Evolutionary conservation across 2,113 vertebrate species (phyloP).

Genomic region (Australoheros scitulus): DNA sequence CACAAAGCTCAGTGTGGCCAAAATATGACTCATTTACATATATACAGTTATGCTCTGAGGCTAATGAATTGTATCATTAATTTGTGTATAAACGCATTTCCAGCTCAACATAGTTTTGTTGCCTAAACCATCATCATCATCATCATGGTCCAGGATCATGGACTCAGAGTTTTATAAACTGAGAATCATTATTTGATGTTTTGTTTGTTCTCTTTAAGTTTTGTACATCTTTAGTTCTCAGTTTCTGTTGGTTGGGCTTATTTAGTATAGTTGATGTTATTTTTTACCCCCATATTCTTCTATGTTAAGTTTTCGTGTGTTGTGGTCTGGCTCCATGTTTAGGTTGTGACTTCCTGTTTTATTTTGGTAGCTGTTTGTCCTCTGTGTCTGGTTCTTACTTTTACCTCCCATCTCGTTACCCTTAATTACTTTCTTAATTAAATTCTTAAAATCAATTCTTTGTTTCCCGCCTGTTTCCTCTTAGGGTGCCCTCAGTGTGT

Average conservation of each 20-base stretch:
- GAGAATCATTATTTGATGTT: neutral
- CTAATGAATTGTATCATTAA: too few relatives aligned
- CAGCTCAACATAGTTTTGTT: too few relatives aligned
- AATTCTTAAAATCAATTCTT: too few relatives aligned
- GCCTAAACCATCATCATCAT: too few relatives aligned
- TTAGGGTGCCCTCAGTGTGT: neutral
- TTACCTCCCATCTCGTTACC: neutral
- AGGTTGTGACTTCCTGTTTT: neutral
- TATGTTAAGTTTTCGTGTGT: neutral
- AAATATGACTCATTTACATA: too few relatives aligned
- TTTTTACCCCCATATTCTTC: too few relatives aligned
- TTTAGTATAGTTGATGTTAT: neutral
- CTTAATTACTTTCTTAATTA: neutral
- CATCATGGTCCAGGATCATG: too few relatives aligned
- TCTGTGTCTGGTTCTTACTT: neutral
- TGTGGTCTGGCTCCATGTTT: neutral
- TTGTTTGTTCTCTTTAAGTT: rapidly evolving
- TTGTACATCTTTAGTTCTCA: neutral
- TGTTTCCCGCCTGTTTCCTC: neutral
- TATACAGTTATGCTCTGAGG: too few relatives aligned
- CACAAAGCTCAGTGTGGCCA: too few relatives aligned
- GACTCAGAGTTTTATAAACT: neutral
- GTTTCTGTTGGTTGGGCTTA: neutral
- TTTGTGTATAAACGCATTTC: too few relatives aligned
- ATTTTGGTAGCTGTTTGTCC: neutral